Evolutionary conservation across 2,113 vertebrate species (phyloP).

Genomic region (Ctenodactylus gundi): DNA sequence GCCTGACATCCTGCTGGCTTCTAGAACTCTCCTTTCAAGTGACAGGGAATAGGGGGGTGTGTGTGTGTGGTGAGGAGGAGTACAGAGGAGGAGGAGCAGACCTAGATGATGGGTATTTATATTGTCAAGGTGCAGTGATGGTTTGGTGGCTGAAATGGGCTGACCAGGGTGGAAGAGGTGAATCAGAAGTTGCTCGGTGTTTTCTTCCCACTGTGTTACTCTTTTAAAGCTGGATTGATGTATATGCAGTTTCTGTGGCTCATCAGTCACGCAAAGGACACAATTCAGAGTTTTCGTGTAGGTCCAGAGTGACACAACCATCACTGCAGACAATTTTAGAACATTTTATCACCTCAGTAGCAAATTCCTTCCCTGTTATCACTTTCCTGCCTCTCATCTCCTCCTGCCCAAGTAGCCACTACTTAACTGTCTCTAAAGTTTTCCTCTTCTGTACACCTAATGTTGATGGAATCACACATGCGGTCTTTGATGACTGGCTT

Average conservation of each 20-base stretch:
- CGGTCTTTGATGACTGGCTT: not conserved
- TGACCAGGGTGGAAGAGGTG: not conserved
- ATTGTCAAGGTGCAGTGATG: not conserved
- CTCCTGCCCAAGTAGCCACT: not conserved
- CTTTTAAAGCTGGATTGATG: not conserved
- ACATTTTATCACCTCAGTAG: not conserved
- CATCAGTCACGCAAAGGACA: not conserved
- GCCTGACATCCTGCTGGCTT: not conserved
- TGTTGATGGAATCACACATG: not conserved
- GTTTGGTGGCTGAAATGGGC: not conserved
- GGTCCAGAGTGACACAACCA: not conserved
- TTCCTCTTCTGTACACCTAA: not conserved
- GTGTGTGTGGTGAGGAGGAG: not conserved
- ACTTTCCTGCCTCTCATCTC: not conserved
- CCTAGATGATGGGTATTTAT: not conserved
- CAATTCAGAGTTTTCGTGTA: accelerated
- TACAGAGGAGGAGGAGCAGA: not conserved
- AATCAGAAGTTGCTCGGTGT: not conserved
- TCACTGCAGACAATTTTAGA: not conserved
- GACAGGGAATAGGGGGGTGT: not conserved
- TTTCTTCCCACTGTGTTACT: not conserved
- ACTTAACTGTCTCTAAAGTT: not conserved
- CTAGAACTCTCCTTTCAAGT: not conserved
- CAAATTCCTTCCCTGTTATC: not conserved
- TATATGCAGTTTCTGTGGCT: not conserved